These are phyloP conservation scores for Sphinx pinastri DNA, from an alignment of 2,888 invertebrate genomes.

Conservation along the genomic window DNA sequence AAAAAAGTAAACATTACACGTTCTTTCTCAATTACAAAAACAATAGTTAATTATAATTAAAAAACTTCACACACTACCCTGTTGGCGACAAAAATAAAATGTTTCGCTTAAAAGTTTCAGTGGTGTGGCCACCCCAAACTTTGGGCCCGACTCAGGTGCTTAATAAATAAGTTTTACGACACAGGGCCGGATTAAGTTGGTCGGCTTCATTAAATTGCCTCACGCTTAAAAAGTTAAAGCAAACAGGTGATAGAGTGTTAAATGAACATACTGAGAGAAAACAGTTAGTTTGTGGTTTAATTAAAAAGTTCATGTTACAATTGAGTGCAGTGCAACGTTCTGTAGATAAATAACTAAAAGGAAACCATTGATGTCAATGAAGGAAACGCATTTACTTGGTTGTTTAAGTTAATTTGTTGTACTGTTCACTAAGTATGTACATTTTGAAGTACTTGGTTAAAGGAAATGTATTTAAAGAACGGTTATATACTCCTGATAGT, in stretches of 20 bases:
- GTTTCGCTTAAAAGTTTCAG: conserved; percentile 15
- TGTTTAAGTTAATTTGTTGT: background rate
- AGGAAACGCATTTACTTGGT: background rate
- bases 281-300: background rate
- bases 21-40: background rate
- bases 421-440: background rate
- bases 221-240: conserved; percentile 21
- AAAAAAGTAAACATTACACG: background rate
- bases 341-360: background rate
- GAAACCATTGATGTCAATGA: no score
- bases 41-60: conserved; percentile 26
- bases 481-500: no score
- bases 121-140: conserved; percentile 23
- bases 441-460: background rate
- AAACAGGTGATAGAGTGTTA: background rate
- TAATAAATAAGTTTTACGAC: conserved; percentile 32
- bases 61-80: conserved; percentile 4
- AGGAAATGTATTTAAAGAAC: no score
- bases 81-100: conserved; percentile 20
- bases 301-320: background rate
- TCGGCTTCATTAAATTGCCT: conserved; percentile 18
- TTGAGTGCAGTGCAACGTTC: background rate
- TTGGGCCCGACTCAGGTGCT: conserved; percentile 31
- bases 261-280: background rate
- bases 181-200: conserved; percentile 20